Evolutionary conservation across 2,797 vertebrate genomes (phyloP), one percentile per base, ranked within the genome.

Genomic region (Pipistrellus pipistrellus): DNA sequence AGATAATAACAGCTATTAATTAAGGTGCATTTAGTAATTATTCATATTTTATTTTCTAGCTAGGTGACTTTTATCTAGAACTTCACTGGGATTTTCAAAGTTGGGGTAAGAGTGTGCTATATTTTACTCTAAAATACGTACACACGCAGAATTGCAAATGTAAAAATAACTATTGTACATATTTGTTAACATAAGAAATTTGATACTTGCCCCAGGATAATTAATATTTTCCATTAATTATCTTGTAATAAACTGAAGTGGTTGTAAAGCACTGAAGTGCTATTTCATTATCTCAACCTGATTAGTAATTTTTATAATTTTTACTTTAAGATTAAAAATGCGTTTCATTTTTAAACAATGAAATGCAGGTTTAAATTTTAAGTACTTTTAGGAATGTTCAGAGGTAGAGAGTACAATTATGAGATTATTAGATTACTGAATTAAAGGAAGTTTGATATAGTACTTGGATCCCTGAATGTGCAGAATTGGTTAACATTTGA

Each of bases 81-180:
- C 99, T 99, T 98, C 99, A 99, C 98, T 99, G 99, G 99, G 99
- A 99, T 98, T 99, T 99, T 98, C 99, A 99, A 98, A 99, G 99
- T 98, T 99, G 99, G 99, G 99, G 99, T 99, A 98, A 99, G 99
- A 38, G 1, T 86, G 6, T 92, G 44, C 41, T 95, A 27, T 55
- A 5, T 94, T 96, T 96, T 94, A 77, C 53, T 96, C 17, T 95
- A 82, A 95, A 90, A 73, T 92, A 72, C 20, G 15, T 90, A 53
- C 23, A 35, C 11, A 57, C 73, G 14, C 20, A 85, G 38, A 87
- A 80, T 71, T 88, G 2, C 21, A 76, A 91, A 41, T 89, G 13
- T 6, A 80, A 76, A 96, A 81, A 32, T 76, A 59, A 66, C 20
- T 88, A 38, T 77, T 66, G 62, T 15, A 21, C 73, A 68, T 48